Evolutionary conservation across 2,888 invertebrate genomes (phyloP).

Genomic region (Idaea aversata): DNA sequence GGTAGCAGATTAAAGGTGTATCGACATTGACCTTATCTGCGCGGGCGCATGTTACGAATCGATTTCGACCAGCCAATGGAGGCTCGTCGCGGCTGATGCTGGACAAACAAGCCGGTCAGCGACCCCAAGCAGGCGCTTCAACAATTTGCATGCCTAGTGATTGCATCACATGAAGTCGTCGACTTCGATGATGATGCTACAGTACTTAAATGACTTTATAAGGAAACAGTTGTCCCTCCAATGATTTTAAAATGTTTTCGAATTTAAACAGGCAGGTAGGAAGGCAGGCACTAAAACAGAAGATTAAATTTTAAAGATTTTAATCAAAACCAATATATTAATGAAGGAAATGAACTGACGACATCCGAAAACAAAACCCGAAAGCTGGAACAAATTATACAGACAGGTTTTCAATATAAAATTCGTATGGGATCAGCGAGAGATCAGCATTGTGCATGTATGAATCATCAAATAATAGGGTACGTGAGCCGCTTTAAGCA

Average conservation of each 20-base stretch:
- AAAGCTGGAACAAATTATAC: conserved; percentile 25
- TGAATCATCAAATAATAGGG: conserved; percentile 35
- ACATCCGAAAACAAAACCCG: conserved; percentile 16
- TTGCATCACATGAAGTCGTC: conserved; percentile 66
- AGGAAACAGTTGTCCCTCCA: background rate
- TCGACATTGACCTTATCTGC: conserved; percentile 75
- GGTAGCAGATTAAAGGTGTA: conserved; percentile 69
- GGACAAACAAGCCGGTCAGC: conserved; percentile 64
- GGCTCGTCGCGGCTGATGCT: conserved; percentile 56
- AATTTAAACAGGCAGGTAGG: background rate
- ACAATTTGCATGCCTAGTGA: conserved; percentile 72
- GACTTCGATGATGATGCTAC: conserved; percentile 44
- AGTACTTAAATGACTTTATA: background rate
- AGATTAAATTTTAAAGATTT: background rate
- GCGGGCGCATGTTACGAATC: conserved; percentile 69
- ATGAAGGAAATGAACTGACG: background rate
- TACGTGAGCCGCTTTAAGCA: conserved; percentile 28
- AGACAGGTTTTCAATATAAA: conserved; percentile 22
- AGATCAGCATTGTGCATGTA: conserved; percentile 29
- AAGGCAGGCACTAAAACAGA: background rate
- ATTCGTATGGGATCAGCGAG: conserved; percentile 24
- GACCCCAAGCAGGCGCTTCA: conserved; percentile 55
- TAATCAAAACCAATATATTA: background rate
- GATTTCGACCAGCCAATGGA: conserved; percentile 66
- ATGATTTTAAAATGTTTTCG: background rate